Evolutionary conservation across 2,797 vertebrate species (phyloP), one percentile per base, ranked within the genome.

Genomic region (Tragopan temminckii): DNA sequence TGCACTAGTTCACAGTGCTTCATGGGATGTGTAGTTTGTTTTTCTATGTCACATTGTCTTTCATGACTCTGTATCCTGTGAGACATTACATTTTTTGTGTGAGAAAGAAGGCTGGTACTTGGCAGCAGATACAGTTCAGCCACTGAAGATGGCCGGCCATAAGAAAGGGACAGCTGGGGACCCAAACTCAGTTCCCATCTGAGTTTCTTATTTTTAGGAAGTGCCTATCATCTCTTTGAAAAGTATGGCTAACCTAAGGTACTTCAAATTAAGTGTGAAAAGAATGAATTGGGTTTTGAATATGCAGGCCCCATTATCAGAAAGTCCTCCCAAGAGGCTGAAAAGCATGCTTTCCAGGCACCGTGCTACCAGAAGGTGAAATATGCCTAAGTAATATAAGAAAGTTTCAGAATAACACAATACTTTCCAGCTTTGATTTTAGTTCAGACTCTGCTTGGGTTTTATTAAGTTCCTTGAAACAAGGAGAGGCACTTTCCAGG

Each of bases 381-480:
- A 80, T n/a, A 23, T 5, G 27, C 42, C 24, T 33, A 69, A 72
- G 50, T 7, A 67, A 23, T 8, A 13, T 19, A 71, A 70, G 46
- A 45, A 86, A 27, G 4, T 63, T 66, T 86, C 40, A 64, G 24
- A 93, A 36, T 29, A 43, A 58, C 35, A 59, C 1, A 1, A 25
- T 14, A 9, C 27, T 80, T 12, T 16, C 9, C 63, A 75, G n/a
- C 9, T 23, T 1, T 50, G 40, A 13, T 40, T 62, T 62, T 35
- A 31, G 42, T 78, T 85, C 52, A 83, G 43, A 36, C 10, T 75
- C 50, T 57, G 53, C 10, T 75, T 45, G 9, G 31, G 62, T 90
- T 96, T 96, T 96, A 94, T 85, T 93, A 61, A 4, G n/a, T 64
- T 82, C 71, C 42, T 36, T 43, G 42, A 72, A 83, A 80, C 38